Evolutionary conservation across 1,140 invertebrate genomes (phyloP).

Genomic region (Dendroctonus ponderosae): DNA sequence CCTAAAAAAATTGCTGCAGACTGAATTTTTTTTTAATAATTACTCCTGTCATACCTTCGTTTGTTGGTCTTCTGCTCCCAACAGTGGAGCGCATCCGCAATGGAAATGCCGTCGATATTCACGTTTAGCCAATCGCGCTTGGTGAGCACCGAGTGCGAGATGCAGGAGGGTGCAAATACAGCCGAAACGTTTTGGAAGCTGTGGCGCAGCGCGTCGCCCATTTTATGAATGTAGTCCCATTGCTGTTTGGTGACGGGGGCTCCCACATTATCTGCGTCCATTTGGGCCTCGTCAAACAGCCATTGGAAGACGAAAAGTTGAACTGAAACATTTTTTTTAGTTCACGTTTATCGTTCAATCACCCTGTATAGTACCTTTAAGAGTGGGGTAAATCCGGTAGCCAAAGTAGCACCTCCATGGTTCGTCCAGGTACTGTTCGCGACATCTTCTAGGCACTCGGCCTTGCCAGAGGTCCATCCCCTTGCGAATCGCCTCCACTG

Average conservation of each 20-base stretch:
- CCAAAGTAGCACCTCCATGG: constrained; percentile 92
- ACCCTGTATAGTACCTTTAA: constrained; percentile 62
- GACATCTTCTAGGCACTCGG: constrained; percentile 73
- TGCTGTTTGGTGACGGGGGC: constrained; percentile 82
- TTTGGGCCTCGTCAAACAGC: constrained; percentile 92
- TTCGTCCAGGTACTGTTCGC: constrained; percentile 65
- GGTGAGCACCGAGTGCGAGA: constrained; percentile 85
- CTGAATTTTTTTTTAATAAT: not conserved
- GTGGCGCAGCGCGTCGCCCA: constrained; percentile 76
- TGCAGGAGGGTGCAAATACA: constrained; percentile 88
- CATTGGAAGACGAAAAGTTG: constrained; percentile 93
- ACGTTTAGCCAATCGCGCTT: constrained; percentile 85
- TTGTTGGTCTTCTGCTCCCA: constrained; percentile 68
- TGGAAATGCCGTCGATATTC: constrained; percentile 77
- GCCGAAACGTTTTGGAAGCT: constrained; percentile 84
- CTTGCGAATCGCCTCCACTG: constrained; percentile 68
- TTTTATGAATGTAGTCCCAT: constrained; percentile 90
- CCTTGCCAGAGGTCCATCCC: constrained; percentile 84
- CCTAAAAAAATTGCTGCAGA: constrained; percentile 7
- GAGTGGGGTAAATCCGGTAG: constrained; percentile 81
- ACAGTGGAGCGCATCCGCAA: constrained; percentile 80
- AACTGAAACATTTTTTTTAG: constrained; percentile 55
- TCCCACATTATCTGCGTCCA: constrained; percentile 85
- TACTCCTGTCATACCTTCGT: constrained; percentile 19
- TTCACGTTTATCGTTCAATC: not conserved